Evolutionary conservation across 2,888 invertebrate species (phyloP).

Genomic region (Physocephala rufipes): DNA sequence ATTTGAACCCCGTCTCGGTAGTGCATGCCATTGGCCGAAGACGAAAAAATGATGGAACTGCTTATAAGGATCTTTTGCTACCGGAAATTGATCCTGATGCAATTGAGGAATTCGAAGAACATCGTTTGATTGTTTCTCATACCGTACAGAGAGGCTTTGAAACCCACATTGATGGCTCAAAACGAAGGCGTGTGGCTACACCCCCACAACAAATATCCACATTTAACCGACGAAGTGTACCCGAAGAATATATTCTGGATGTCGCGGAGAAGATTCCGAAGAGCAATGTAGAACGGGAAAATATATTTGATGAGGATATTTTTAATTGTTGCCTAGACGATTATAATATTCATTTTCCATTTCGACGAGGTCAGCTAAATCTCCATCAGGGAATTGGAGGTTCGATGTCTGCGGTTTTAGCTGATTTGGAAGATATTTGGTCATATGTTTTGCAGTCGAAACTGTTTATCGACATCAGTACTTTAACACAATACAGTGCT

Average conservation of each 20-base stretch:
- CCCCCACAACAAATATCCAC: conserved; percentile 90
- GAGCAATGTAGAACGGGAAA: not conserved
- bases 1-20: conserved; percentile 84
- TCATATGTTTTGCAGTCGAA: conserved; percentile 79
- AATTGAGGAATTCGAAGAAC: conserved; percentile 83
- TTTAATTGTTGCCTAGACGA: conserved; percentile 59
- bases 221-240: conserved; percentile 81
- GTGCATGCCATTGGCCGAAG: conserved; percentile 71
- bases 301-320: conserved; percentile 53
- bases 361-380: conserved; percentile 87
- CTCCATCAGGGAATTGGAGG: conserved; percentile 85
- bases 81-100: conserved; percentile 60
- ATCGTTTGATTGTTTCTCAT: conserved; percentile 82
- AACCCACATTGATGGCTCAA: conserved; percentile 64
- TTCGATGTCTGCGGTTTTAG: conserved; percentile 82
- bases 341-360: conserved; percentile 91
- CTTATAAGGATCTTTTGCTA: conserved; percentile 51
- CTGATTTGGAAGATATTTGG: conserved; percentile 91
- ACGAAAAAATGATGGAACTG: conserved; percentile 44
- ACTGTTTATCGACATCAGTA: conserved; percentile 76
- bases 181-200: conserved; percentile 80
- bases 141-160: conserved; percentile 87
- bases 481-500: conserved; percentile 82
- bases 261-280: conserved; percentile 22
- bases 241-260: conserved; percentile 70